phyloP scores from a whole-genome alignment of 2,113 vertebrate species.

The Gymnarchus niloticus region DNA sequence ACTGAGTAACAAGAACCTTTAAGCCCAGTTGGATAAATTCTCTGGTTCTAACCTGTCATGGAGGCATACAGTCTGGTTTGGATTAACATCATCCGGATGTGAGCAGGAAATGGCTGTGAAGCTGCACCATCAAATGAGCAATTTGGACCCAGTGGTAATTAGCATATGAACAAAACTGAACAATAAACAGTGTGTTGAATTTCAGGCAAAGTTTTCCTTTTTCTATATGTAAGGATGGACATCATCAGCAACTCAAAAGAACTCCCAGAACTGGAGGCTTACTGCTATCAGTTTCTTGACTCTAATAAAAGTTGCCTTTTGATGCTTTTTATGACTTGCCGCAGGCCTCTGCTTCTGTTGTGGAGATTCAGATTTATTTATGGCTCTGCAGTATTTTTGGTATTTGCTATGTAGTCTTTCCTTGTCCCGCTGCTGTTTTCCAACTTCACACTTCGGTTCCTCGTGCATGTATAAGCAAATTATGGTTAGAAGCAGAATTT shows the following conservation, averaged over 20 bases:
- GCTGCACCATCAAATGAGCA: neutral
- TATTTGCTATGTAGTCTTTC: neutral
- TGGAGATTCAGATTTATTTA: neutral
- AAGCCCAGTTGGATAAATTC: neutral
- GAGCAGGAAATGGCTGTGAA: neutral
- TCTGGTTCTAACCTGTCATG: neutral
- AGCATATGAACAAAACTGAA: neutral
- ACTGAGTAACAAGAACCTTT: neutral
- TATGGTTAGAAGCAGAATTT: neutral
- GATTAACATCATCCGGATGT: slow-evolving; percentile 6
- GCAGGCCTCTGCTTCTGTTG: slow-evolving; percentile 4
- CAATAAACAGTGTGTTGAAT: neutral
- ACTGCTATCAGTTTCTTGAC: neutral
- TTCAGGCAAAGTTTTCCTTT: neutral
- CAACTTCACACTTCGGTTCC: neutral
- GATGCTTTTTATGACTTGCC: neutral
- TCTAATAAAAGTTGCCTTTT: no score
- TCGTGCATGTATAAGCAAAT: neutral
- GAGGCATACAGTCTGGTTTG: neutral
- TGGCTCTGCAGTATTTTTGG: neutral
- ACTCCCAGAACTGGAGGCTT: neutral
- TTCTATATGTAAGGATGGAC: neutral
- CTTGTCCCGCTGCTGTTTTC: neutral
- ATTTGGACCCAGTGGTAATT: neutral
- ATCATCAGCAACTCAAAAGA: neutral